phyloP scores from a whole-genome alignment of 2,888 invertebrate species.

The Autographa pulchrina region DNA sequence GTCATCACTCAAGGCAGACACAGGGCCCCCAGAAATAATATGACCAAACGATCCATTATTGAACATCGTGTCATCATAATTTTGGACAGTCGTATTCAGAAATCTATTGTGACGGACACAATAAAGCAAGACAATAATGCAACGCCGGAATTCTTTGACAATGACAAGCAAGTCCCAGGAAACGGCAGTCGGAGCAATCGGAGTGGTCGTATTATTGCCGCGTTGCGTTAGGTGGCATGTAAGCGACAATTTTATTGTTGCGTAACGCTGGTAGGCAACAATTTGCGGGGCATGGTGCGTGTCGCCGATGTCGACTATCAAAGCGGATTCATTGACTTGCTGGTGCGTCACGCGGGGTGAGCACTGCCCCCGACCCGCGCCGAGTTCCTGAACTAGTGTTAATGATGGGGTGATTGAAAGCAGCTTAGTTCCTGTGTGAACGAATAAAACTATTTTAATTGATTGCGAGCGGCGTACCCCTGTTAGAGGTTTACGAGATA shows the following conservation, averaged over 20 bases:
- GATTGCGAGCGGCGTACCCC: slow-evolving; percentile 34
- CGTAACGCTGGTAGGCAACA: slow-evolving; percentile 78
- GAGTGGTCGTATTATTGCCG: slow-evolving; percentile 65
- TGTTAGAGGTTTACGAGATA: slow-evolving; percentile 34
- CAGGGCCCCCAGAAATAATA: slow-evolving; percentile 2
- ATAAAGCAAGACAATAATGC: slow-evolving; percentile 59
- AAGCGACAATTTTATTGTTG: slow-evolving; percentile 82
- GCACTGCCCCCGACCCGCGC: slow-evolving; percentile 53
- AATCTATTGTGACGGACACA: slow-evolving; percentile 58
- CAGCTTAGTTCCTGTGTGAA: slow-evolving; percentile 65
- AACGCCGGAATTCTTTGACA: slow-evolving; percentile 66
- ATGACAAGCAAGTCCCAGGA: slow-evolving; percentile 68
- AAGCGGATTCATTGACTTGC: slow-evolving; percentile 68
- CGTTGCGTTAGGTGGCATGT: slow-evolving; percentile 66
- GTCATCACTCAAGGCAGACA: not conserved
- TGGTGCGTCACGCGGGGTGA: slow-evolving; percentile 74
- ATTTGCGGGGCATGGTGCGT: slow-evolving; percentile 84
- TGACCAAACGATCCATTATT: slow-evolving; percentile 10
- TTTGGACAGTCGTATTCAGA: slow-evolving; percentile 33
- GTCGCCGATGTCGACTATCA: slow-evolving; percentile 74
- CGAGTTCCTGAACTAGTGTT: slow-evolving; percentile 57
- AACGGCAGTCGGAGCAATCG: slow-evolving; percentile 56
- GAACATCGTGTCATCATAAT: slow-evolving; percentile 32
- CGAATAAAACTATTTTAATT: slow-evolving; percentile 56
- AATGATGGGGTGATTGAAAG: slow-evolving; percentile 64